Percentiles rank a stretch among this genome's conserved stretches.
These are phyloP conservation scores for Drosophila mojavensis DNA, from an alignment of 1,140 invertebrate species.

Conservation along the genomic window DNA sequence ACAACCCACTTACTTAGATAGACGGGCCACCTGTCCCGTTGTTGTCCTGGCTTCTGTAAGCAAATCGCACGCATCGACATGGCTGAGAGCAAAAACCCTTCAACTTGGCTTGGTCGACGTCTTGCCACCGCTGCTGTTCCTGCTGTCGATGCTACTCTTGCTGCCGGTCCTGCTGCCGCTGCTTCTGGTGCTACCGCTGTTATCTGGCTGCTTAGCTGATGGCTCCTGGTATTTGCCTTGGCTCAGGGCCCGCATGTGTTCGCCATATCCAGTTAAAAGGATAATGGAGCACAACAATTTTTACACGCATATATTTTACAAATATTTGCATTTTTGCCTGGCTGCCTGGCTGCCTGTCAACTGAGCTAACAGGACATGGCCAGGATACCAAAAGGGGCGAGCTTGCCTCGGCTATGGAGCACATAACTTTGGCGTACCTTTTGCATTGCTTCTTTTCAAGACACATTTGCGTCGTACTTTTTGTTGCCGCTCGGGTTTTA, in stretches of 20 bases:
- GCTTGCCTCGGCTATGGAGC: constrained; percentile 21
- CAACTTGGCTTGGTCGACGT: constrained; percentile 20
- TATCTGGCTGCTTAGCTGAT: constrained; percentile 76
- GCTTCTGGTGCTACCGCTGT: constrained; percentile 35
- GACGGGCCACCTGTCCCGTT: constrained; percentile 48
- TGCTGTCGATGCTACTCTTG: neutral
- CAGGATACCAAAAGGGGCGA: neutral
- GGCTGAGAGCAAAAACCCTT: constrained; percentile 32
- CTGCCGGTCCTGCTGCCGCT: constrained; percentile 36
- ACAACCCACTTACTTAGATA: constrained; percentile 73
- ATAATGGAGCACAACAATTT: constrained; percentile 83
- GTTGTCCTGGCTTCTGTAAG: constrained; percentile 23
- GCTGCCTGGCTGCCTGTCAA: constrained; percentile 66
- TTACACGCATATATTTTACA: constrained; percentile 82
- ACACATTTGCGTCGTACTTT: constrained; percentile 48
- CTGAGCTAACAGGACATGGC: constrained; percentile 42
- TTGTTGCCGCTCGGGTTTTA: constrained; percentile 37
- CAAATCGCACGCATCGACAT: constrained; percentile 51
- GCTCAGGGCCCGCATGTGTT: constrained; percentile 52
- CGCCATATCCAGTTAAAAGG: constrained; percentile 79
- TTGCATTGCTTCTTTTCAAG: constrained; percentile 60
- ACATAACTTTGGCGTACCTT: constrained; percentile 79
- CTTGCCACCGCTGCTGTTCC: neutral
- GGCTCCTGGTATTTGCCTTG: constrained; percentile 67
- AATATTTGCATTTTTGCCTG: constrained; percentile 79